A percentile compares a stretch with the other conserved stretches of the same genome.
phyloP scores from a whole-genome alignment of 2,888 invertebrate species.

The Spisula subtruncata region DNA sequence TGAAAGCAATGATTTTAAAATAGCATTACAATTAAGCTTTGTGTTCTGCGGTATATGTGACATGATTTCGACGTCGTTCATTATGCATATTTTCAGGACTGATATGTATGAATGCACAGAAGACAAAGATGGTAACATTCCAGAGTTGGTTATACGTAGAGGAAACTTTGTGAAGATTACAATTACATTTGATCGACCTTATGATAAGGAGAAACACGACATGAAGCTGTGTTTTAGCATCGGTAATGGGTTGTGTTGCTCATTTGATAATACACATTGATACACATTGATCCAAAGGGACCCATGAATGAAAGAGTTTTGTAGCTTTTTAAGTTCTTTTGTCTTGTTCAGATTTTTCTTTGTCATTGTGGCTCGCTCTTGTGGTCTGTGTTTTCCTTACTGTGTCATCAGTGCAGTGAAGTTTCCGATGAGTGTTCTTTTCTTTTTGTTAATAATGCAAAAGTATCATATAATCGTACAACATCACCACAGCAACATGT shows the following conservation, averaged over 20 bases:
- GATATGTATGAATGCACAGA: slow-evolving; percentile 38
- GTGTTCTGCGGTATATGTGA: background rate
- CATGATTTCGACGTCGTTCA: background rate
- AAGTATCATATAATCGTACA: too few relatives aligned
- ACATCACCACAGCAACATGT: too few relatives aligned
- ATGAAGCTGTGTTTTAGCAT: slow-evolving; percentile 72
- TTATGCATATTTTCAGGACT: slow-evolving; percentile 27
- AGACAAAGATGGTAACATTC: background rate
- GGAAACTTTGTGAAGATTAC: slow-evolving; percentile 77
- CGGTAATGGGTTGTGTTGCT: slow-evolving; percentile 62
- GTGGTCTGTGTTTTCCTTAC: too few relatives aligned
- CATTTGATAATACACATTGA: too few relatives aligned
- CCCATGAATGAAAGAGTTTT: too few relatives aligned
- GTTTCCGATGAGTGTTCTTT: too few relatives aligned
- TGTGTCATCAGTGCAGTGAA: too few relatives aligned
- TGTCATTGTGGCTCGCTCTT: too few relatives aligned
- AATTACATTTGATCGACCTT: slow-evolving; percentile 75
- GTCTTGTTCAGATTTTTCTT: too few relatives aligned
- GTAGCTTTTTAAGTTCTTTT: too few relatives aligned
- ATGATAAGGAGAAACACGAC: slow-evolving; percentile 73
- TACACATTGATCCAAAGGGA: too few relatives aligned
- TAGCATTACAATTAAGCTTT: background rate
- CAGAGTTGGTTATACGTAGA: slow-evolving; percentile 89
- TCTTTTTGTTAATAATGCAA: too few relatives aligned
- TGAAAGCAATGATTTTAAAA: background rate